A percentile compares a stretch with the other conserved stretches of the same genome.
phyloP scores from a whole-genome alignment of 2,888 invertebrate species.

The Lycaena phlaeas region DNA sequence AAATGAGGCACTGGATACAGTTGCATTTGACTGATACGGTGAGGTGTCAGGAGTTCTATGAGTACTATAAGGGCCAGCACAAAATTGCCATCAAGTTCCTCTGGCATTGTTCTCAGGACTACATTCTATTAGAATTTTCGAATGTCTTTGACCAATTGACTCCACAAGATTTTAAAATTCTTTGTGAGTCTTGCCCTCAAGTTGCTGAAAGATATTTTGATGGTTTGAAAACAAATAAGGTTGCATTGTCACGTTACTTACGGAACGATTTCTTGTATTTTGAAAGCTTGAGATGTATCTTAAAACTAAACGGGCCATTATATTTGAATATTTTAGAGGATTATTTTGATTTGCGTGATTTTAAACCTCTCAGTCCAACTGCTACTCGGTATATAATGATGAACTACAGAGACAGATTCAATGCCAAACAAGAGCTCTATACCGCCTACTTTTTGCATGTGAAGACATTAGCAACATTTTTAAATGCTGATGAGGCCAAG shows the following conservation, averaged over 20 bases:
- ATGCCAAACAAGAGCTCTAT: constrained; percentile 37
- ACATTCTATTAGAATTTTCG: constrained; percentile 27
- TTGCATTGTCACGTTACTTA: constrained; percentile 24
- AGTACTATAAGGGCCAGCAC: constrained; percentile 32
- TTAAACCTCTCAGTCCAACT: constrained; percentile 22
- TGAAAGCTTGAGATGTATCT: constrained; percentile 28
- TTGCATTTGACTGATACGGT: constrained; percentile 27
- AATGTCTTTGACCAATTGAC: constrained; percentile 31
- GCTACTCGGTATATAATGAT: constrained; percentile 34
- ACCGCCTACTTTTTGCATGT: constrained; percentile 31
- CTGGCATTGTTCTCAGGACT: constrained; percentile 29
- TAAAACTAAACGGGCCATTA: constrained; percentile 31
- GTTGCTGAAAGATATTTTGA: constrained; percentile 36
- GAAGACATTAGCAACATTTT: constrained; percentile 29
- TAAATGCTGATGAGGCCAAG: constrained; percentile 34
- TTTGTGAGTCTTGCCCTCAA: constrained; percentile 34
- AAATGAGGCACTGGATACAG: constrained; percentile 41
- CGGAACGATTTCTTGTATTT: constrained; percentile 24
- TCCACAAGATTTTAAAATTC: constrained; percentile 31
- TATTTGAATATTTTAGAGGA: constrained; percentile 38
- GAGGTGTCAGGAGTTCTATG: constrained; percentile 37
- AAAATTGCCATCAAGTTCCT: constrained; percentile 35
- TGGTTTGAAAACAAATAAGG: constrained; percentile 24
- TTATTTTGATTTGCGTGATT: constrained; percentile 24
- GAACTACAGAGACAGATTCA: constrained; percentile 30